Evolutionary conservation across 30 jellyfish, hydroid and myxozoan species (phyloP), one percentile per base, ranked within the genome.

Genomic region (Pseudorhiza aurosa): DNA sequence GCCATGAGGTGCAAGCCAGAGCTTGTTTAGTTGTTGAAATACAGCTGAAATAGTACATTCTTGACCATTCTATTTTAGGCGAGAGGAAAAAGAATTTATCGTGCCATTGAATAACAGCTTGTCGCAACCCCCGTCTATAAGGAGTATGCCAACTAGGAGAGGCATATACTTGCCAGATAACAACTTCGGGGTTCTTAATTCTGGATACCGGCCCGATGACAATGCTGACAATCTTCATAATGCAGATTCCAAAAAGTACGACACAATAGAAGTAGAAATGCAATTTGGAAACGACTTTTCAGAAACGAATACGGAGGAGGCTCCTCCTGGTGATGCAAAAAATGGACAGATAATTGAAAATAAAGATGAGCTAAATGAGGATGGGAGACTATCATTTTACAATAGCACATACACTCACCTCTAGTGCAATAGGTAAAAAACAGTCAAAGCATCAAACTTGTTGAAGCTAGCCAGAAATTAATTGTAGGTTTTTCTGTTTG

Each of bases 81-180:
- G 83, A 30, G 88, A 82, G 24, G 91, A 81, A 30, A 72, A 87
- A 22, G 88, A 67, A 49, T 93, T 89, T 49, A 65, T 84, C 35
- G 98, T 91, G 0, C 98, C 98, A 2, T 59, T 91, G 39, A 91
- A 91, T 64, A 83, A 74, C 64, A 70, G 64, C 87, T 55, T 91
- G 15, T 75, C 96, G 0, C 78, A 91, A 24, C 98, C 98, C 8
- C 98, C 98, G 18, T 88, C 95, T n/a, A 68, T 84, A 2, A 31
- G 94, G 22, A 91, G 98, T 83, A 77, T 91, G 77, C 90, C 96
- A 31, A 91, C 96, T 24, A 40, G 87, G 62, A 71, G 95, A n/a
- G 96, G 89, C 37, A 91, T 91, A 3, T 91, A 73, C 62, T 49
- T 91, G 55, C 98, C 98, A 19, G 90, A 77, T 63, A 72, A 82